phyloP scores from a whole-genome alignment of 92 coral and sea anemone genomes.

The Desmophyllum pertusum region DNA sequence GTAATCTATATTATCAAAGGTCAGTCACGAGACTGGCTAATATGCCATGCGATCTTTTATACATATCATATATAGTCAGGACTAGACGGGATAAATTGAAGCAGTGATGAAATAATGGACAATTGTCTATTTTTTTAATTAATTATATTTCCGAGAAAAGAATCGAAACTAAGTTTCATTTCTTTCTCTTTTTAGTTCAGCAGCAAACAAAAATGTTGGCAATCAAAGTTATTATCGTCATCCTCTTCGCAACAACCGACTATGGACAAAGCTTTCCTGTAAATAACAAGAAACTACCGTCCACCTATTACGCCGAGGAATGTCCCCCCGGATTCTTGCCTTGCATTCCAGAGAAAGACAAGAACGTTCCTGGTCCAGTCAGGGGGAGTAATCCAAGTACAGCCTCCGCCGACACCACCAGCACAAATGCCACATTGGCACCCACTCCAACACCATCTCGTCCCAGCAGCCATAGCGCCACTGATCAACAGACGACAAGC shows the following conservation, averaged over 20 bases:
- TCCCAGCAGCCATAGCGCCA: not conserved
- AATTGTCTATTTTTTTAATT: not conserved
- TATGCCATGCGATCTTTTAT: not conserved
- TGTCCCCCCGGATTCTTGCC: constrained; percentile 45
- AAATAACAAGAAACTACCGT: not conserved
- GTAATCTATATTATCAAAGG: not conserved
- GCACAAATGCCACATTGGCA: not conserved
- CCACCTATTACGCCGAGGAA: constrained; percentile 12
- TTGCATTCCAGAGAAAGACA: not conserved
- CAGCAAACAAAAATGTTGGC: not conserved
- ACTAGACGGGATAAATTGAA: not conserved
- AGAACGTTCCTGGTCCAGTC: not conserved
- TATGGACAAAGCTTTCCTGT: constrained; percentile 12
- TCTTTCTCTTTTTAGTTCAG: not conserved
- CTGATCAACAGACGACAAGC: not conserved
- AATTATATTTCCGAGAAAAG: not conserved
- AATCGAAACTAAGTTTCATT: not conserved
- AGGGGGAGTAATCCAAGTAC: not conserved
- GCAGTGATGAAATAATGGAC: not conserved
- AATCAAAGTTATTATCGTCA: not conserved
- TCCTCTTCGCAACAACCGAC: constrained; percentile 4
- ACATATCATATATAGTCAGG: not conserved
- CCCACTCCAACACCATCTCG: not conserved
- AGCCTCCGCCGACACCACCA: not conserved
- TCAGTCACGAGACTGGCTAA: not conserved